Percentiles rank a stretch among this genome's conserved stretches.
Conservation (phyloP, 2,113 vertebrate species). For the Isichthys henryi region DNA sequence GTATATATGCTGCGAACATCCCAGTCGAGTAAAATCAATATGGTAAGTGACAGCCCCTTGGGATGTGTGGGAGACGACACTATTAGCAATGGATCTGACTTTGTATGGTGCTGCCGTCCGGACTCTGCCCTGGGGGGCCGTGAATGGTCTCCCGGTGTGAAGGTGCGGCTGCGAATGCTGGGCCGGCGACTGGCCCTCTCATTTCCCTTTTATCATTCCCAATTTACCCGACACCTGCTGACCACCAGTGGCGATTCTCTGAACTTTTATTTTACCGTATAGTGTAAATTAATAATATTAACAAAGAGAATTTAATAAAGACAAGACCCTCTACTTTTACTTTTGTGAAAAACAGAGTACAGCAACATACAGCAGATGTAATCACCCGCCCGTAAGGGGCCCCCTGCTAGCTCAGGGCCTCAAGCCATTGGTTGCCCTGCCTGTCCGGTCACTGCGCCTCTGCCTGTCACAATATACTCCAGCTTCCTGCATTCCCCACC, state of each 20-base stretch:
- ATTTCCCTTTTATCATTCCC: neutral
- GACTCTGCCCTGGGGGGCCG: neutral
- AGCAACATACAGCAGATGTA: no score
- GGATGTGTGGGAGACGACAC: neutral
- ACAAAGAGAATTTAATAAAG: no score
- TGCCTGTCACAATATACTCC: neutral
- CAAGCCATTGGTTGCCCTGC: no score
- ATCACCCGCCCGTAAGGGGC: no score
- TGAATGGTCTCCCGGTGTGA: neutral
- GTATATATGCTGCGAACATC: neutral
- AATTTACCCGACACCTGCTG: neutral
- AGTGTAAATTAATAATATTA: no score
- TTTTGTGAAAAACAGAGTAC: no score
- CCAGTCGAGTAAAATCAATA: neutral
- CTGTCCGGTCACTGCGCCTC: no score
- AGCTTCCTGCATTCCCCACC: neutral
- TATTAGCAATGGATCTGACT: neutral
- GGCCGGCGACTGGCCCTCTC: neutral
- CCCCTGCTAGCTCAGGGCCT: no score
- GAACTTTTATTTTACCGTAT: no score
- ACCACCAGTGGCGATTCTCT: neutral
- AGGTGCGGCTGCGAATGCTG: neutral
- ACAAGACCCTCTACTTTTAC: no score
- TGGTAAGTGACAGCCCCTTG: neutral
- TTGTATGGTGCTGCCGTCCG: neutral